Evolutionary conservation across 2,888 invertebrate species (phyloP), one percentile per base, ranked within the genome.

Genomic region (Unio pictorum): DNA sequence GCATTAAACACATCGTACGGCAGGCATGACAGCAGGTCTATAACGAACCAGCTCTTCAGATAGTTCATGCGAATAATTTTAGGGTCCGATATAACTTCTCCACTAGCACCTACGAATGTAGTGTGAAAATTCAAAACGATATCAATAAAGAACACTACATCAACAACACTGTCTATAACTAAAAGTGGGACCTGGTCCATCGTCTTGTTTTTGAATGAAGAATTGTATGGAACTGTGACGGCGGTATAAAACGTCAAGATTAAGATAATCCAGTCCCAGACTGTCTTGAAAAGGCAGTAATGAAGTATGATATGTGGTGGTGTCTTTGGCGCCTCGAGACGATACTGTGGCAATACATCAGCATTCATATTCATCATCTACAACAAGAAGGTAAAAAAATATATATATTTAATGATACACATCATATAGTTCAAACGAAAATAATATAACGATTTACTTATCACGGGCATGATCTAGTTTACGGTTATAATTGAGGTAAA

Each of bases 1-100:
- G 99, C 99, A 92, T 99, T 99, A 94, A 99, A 99, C 87, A 99
- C 98, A 92, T 99, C 99, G 92, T 99, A 99, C 81, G 99, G 99
- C 91, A 99, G 93, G 92, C 99, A 99, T 88, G 98, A 98, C 82
- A 99, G 94, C 89, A 99, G 93, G 92, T 99, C 99, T 90, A 99
- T 98, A 87, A 99, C 95, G 92, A 99, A 99, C 99, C 99, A 99
- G 84, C 98, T 98, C 91, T 97, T 97, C 88, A 99, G 93, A 92
- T 99, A 99, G 93, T 99, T 99, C 95, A 85, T 86, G 45, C 87
- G 78, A 56, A 87, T 88, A 17, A 88, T 84, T 72, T 97, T 97
- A 26, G 99, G 99, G 92, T 99, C 99, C 88, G 98, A 98, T 86
- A 99, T 98, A 84, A 99, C 99, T 84, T 92, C 92, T 23, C 92